Evolutionary conservation across 2,888 invertebrate genomes (phyloP), one percentile per base, ranked within the genome.

Genomic region (Iselma pallidipennis): DNA sequence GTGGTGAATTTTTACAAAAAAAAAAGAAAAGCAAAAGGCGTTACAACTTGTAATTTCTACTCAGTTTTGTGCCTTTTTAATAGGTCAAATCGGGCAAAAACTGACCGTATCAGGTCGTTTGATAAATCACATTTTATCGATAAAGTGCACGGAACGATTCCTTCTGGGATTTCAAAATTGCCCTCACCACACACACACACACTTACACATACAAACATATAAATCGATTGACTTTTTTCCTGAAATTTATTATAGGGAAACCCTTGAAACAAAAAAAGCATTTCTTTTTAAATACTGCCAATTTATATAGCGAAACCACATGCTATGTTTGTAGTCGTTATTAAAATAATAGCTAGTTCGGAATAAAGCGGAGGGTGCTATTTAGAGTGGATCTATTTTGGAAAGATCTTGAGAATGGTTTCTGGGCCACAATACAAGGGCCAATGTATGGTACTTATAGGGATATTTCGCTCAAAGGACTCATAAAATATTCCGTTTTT

Each of bases 111-210:
- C 59, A 37, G 66, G 33, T 65, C 63, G 59, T 57, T 60, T 63
- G 70, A 73, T 73, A 73, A 73, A 71, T 73, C 69, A 68, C 68
- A 67, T 68, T 71, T 69, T 23, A 50, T 23, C 50, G 59, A 59
- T 55, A 55, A 55, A 59, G 55, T 51, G 48, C 21, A 23, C n/a
- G 53, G 51, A n/a, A n/a, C n/a, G 37, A 37, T 37, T 37, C 37
- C 37, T 49, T 49, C 2, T 49, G 37, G 37, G 37, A 25, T 49
- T 23, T 28, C 25, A 23, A 23, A 49, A 26, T 14, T n/a, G 26
- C 23, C 7, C 14, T 10, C 23, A 19, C 7, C n/a, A 25, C 48
- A 21, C 25, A 19, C 14, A 29, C 10, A 29, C 29, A 29, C 10
- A 29, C 29, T 10, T 10, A 10, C 29, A 33, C 14, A n/a, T n/a